A percentile compares a stretch with the other conserved stretches of the same genome.
Conservation (phyloP, 2,888 invertebrate genomes). For the Himalopsyche tibetana region DNA sequence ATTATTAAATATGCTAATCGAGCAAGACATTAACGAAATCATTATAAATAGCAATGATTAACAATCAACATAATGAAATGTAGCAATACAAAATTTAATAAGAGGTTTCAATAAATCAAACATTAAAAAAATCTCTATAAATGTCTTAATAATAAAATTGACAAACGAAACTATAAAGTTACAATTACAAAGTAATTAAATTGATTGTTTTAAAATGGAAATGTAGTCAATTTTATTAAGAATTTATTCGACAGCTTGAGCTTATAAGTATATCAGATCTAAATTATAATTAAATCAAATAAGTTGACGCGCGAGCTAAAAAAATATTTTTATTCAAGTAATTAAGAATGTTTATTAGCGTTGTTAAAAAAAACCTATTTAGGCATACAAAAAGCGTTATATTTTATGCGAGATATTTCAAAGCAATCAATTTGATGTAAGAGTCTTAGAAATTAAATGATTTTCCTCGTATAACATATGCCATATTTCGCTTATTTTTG, state of each 20-base stretch:
- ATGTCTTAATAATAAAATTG: too few relatives aligned
- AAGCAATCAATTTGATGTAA: constrained; percentile 31
- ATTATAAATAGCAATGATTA: too few relatives aligned
- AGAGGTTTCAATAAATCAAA: too few relatives aligned
- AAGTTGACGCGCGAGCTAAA: not conserved
- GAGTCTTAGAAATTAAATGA: constrained; percentile 32
- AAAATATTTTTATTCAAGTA: constrained; percentile 20
- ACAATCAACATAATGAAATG: too few relatives aligned
- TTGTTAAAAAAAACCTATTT: constrained; percentile 19
- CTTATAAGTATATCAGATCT: not conserved
- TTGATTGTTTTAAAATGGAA: constrained; percentile 17
- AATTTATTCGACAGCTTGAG: not conserved
- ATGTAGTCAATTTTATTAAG: not conserved
- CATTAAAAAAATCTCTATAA: too few relatives aligned
- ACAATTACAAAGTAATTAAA: not conserved
- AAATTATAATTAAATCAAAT: constrained; percentile 35
- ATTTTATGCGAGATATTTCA: constrained; percentile 18
- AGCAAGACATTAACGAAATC: too few relatives aligned
- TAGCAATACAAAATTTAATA: too few relatives aligned
- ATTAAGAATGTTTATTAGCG: constrained; percentile 9
- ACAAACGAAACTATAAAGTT: not conserved
- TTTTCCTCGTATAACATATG: constrained; percentile 34
- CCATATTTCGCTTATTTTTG: constrained; percentile 29
- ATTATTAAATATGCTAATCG: too few relatives aligned
- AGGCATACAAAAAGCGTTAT: constrained; percentile 9